Evolutionary conservation across 1,140 invertebrate species (phyloP).

Genomic region (Macrocentrus cingulum): DNA sequence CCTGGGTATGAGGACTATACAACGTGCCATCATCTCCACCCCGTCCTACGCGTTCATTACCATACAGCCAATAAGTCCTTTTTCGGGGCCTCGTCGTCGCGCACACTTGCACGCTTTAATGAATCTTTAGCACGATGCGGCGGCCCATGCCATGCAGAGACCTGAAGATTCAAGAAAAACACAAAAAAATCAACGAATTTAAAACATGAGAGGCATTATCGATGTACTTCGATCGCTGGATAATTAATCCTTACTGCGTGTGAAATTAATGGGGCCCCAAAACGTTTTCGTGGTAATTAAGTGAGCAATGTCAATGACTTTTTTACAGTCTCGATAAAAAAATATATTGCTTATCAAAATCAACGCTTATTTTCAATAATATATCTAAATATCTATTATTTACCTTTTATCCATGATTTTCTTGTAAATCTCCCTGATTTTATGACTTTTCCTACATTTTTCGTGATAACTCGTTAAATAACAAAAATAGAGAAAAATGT

Average conservation of each 20-base stretch:
- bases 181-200: neutral
- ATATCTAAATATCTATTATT: too few relatives aligned
- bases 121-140: slow-evolving; percentile 16
- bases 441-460: too few relatives aligned
- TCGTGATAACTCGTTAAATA: too few relatives aligned
- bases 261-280: slow-evolving; percentile 4
- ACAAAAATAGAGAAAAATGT: too few relatives aligned
- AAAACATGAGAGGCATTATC: slow-evolving; percentile 11
- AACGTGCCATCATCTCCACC: slow-evolving; percentile 22
- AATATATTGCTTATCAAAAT: too few relatives aligned
- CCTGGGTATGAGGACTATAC: neutral
- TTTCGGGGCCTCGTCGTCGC: neutral
- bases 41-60: slow-evolving; percentile 22
- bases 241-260: slow-evolving; percentile 9
- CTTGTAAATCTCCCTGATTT: too few relatives aligned
- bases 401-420: too few relatives aligned
- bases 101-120: slow-evolving; percentile 9
- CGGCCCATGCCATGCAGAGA: neutral
- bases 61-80: slow-evolving; percentile 5
- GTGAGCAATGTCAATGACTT: too few relatives aligned
- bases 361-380: too few relatives aligned
- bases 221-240: slow-evolving; percentile 15
- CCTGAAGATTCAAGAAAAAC: neutral
- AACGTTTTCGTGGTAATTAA: too few relatives aligned
- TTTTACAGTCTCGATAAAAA: too few relatives aligned